Conservation (phyloP, 2,113 vertebrate genomes). For the Engraulis encrasicolus region DNA sequence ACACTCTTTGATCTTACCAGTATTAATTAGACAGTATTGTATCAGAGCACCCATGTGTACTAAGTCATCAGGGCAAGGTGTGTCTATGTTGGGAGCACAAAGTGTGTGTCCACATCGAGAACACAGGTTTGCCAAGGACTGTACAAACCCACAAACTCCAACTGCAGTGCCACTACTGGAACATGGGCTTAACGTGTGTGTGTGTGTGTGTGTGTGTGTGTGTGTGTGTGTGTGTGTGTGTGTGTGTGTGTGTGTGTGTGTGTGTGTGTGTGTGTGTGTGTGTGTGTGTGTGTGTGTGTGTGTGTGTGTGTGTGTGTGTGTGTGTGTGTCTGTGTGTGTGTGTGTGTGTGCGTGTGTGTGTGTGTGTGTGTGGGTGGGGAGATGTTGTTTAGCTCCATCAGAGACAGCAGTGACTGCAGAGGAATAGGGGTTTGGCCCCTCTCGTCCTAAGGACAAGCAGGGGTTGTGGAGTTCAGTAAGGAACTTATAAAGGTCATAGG, state of each 20-base stretch:
- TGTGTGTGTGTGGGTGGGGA: conserved; percentile 27
- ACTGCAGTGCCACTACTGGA: not conserved
- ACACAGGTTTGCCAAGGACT: not conserved
- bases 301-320: not conserved
- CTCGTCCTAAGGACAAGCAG: not conserved
- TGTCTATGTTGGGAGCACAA: not conserved
- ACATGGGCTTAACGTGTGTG: not conserved
- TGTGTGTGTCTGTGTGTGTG: not conserved
- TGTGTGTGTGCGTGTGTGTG: conserved; percentile 1
- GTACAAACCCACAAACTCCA: not conserved
- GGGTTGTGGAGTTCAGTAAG: too few species aligned
- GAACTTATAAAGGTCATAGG: too few species aligned
- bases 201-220: not conserved
- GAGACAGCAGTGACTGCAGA: not conserved
- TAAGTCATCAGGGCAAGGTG: not conserved
- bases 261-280: not conserved
- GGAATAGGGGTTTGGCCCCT: not conserved
- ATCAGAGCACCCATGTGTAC: too few species aligned
- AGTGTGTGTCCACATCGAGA: not conserved
- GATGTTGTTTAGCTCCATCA: conserved; percentile 34
- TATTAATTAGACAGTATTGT: too few species aligned
- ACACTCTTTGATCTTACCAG: too few species aligned
- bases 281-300: not conserved
- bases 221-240: not conserved
- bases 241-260: not conserved